Percentiles rank a stretch among this genome's conserved stretches.
These are phyloP conservation scores for Lasioglossum lativentre DNA, from an alignment of 2,888 invertebrate genomes.

Conservation along the genomic window DNA sequence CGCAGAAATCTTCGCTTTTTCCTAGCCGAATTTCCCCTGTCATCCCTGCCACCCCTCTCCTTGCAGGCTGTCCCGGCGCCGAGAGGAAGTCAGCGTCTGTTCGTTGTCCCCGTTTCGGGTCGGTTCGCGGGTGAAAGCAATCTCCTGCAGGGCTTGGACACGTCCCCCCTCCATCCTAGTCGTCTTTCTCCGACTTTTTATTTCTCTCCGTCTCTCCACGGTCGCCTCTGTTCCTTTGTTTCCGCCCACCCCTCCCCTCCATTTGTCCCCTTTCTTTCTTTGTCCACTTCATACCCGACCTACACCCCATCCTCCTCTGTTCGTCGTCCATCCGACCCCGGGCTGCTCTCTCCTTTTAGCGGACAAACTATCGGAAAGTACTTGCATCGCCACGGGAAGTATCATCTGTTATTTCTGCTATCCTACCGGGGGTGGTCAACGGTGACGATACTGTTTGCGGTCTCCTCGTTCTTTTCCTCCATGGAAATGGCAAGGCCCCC, in stretches of 20 bases:
- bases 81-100: slow-evolving; percentile 26
- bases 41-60: background rate
- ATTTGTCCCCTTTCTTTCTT: background rate
- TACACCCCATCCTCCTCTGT: background rate
- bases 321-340: background rate
- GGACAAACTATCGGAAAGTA: slow-evolving; percentile 12
- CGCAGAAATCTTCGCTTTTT: slow-evolving; percentile 13
- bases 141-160: slow-evolving; percentile 38
- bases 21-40: slow-evolving; percentile 11
- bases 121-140: slow-evolving; percentile 41
- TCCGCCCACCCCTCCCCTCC: background rate
- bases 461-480: background rate
- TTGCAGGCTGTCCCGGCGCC: background rate
- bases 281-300: background rate
- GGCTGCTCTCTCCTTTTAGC: background rate
- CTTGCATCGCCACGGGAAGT: slow-evolving; percentile 4
- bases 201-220: background rate
- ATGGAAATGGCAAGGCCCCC: background rate
- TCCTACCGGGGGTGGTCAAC: background rate
- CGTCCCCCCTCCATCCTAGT: background rate
- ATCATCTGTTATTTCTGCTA: slow-evolving; percentile 5
- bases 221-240: background rate
- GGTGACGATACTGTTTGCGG: slow-evolving; percentile 3
- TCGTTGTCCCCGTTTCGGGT: slow-evolving; percentile 39
- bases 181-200: slow-evolving; percentile 21